Base-by-base conservation (phyloP, 1,140 invertebrate species). In the Phthorimaea operculella region DNA sequence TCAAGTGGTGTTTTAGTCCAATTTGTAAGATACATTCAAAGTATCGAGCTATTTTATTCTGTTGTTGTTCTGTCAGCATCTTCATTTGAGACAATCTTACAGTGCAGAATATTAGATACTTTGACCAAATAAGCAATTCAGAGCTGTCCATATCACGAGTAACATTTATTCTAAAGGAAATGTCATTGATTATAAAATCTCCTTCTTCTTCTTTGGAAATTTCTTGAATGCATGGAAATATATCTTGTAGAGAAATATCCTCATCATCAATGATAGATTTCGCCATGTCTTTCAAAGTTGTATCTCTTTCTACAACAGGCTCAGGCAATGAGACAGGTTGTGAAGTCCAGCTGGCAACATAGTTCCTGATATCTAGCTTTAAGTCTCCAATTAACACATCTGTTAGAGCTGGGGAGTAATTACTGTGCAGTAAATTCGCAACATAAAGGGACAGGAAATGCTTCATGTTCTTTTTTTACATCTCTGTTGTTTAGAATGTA, bases 101-200 rank as follows among this genome's bases (percentile, higher is more conserved):
- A 28, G 70, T 57, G 63, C 76, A 84, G 63, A 80, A 87, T 61
- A 81, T 68, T 39, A 85, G 63, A 68, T 84, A 82, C 63, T 84
- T 77, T 28, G 76, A 68, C 80, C 79, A 82, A 11, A 83, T 70
- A 33, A 76, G 68, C 55, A 85, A 60, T 49, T 80, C 78, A 1
- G 80, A 80, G 52, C 67, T 71, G 62, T 81, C 74, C 21, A 81
- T 57, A n/a, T 48, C 57, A 18, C 72, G 59, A 9, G 50, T 54
- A 8, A 52, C 39, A 56, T 71, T 56, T 16, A 76, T 63, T 66
- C 68, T 72, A 48, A 73, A 78, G 45, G 42, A 52, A 51, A 57
- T 36, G 50, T 69, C 55, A 33, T 68, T 53, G 39, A 76, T 59
- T 9, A 53, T 48, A 18, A 76, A 48, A 53, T 73, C 68, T 52